Conservation (phyloP, 37 sponge, comb jelly and placozoan genomes). For the Aphrocallistes beatrix region DNA sequence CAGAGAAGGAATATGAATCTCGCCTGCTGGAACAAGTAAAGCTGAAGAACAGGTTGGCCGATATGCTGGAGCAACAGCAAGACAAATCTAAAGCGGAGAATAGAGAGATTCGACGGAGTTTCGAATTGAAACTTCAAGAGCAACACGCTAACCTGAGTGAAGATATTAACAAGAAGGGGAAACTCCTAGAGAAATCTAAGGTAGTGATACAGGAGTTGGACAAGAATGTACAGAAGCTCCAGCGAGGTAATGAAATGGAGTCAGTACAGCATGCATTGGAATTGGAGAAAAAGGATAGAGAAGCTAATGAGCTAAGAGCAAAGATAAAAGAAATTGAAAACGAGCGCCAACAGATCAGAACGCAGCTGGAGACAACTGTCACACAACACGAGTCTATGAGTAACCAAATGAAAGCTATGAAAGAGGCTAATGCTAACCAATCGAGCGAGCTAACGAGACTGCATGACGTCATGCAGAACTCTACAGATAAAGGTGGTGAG, state of each 20-base stretch:
- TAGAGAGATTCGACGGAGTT: background rate
- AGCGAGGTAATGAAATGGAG: background rate
- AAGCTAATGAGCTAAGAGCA: background rate
- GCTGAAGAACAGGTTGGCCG: constrained; percentile 7
- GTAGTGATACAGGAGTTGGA: background rate
- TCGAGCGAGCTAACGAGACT: background rate
- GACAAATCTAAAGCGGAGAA: background rate
- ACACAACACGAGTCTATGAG: background rate
- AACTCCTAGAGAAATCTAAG: background rate
- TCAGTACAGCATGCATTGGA: background rate
- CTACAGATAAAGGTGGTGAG: background rate
- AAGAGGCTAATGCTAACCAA: background rate
- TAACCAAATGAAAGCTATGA: background rate
- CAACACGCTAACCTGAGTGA: background rate
- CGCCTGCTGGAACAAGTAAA: background rate
- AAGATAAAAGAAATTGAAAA: background rate
- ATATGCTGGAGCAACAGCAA: background rate
- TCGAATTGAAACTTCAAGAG: background rate
- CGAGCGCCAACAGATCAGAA: background rate
- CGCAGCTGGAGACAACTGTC: background rate
- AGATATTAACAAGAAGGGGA: background rate
- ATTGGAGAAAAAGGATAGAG: background rate
- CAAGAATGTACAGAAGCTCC: background rate
- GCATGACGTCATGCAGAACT: background rate
- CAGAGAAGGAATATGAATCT: background rate